These are phyloP conservation scores for Cheilosia vulpina DNA, from an alignment of 2,888 invertebrate genomes.

Conservation along the genomic window DNA sequence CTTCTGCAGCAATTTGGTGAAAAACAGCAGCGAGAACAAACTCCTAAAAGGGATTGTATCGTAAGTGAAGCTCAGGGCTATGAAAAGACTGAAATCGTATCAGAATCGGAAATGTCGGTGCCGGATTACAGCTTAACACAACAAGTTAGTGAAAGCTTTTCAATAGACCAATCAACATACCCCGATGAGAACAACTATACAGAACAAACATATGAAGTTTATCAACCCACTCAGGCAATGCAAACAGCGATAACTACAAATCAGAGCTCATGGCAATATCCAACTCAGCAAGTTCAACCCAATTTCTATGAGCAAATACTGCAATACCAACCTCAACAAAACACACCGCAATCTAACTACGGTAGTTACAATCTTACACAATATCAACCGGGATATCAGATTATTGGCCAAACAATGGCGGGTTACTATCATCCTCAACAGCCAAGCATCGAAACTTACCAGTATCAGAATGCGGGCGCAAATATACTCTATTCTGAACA, in stretches of 20 bases:
- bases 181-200: conserved; percentile 17
- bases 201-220: conserved; percentile 49
- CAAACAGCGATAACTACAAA: conserved; percentile 53
- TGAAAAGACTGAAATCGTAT: conserved; percentile 5
- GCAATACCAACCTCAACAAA: conserved; percentile 80
- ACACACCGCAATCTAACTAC: conserved; percentile 58
- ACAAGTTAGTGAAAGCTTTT: conserved; percentile 8
- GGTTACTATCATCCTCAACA: conserved; percentile 79
- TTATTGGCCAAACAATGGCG: conserved; percentile 76
- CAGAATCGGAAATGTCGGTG: conserved; percentile 14
- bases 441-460: conserved; percentile 77
- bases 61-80: background rate
- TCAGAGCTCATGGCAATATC: conserved; percentile 68
- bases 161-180: conserved; percentile 6
- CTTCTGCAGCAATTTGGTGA: conserved; percentile 35
- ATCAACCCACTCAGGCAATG: conserved; percentile 44
- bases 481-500: conserved; percentile 76
- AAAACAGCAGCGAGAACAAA: conserved; percentile 46
- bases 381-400: conserved; percentile 80
- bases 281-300: conserved; percentile 72
- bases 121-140: conserved; percentile 37
- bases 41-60: background rate
- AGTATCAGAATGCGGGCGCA: conserved; percentile 76
- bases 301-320: conserved; percentile 81
- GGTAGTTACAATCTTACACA: conserved; percentile 76